phyloP scores from a whole-genome alignment of 2,888 invertebrate species.

The Amblyteles armatorius region DNA sequence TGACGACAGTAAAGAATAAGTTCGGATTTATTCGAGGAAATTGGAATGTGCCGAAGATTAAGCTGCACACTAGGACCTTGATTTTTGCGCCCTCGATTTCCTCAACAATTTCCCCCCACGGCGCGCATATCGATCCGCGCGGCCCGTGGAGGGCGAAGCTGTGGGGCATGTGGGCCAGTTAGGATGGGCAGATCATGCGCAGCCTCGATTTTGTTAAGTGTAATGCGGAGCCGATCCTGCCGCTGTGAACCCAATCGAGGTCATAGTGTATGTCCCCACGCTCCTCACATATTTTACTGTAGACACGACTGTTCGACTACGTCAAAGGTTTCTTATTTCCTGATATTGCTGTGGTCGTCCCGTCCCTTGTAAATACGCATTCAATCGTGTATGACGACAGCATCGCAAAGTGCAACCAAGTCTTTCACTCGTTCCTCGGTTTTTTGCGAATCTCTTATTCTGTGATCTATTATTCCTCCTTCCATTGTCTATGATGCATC shows the following conservation, averaged over 20 bases:
- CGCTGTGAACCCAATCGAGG: too few relatives aligned
- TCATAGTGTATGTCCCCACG: not conserved
- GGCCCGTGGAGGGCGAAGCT: too few relatives aligned
- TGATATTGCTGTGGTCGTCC: not conserved
- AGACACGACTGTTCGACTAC: conserved; percentile 20
- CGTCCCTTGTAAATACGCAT: not conserved
- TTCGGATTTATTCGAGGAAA: conserved; percentile 3
- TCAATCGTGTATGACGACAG: conserved; percentile 12
- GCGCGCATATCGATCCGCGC: too few relatives aligned
- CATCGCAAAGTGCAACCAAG: not conserved
- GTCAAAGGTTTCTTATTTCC: not conserved
- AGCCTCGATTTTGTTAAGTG: too few relatives aligned
- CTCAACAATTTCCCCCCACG: too few relatives aligned
- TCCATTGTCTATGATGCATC: not conserved
- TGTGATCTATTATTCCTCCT: not conserved
- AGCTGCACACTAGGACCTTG: not conserved
- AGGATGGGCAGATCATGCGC: too few relatives aligned
- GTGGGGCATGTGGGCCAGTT: too few relatives aligned
- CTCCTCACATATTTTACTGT: conserved; percentile 18
- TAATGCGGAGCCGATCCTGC: too few relatives aligned
- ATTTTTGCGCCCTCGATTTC: too few relatives aligned
- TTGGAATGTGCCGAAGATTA: conserved; percentile 6
- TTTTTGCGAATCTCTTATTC: not conserved
- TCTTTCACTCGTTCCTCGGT: conserved; percentile 12
- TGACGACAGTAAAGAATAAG: conserved; percentile 2